Evolutionary conservation across 2,888 invertebrate species (phyloP).

Genomic region (Allophyes oxyacanthae): DNA sequence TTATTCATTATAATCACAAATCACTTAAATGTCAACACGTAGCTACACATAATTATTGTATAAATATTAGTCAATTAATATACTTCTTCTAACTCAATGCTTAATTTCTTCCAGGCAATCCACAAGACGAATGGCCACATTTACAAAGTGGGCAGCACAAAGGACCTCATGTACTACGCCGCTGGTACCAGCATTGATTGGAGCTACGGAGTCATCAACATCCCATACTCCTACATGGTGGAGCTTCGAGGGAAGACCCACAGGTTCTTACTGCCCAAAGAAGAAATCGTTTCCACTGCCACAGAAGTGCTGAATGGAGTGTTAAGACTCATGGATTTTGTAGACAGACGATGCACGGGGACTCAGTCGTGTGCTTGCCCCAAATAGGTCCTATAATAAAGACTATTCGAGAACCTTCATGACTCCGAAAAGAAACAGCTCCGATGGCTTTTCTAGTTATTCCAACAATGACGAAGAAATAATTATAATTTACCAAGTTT

Average conservation of each 20-base stretch:
- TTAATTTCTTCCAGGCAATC: slow-evolving; percentile 70
- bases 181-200: slow-evolving; percentile 81
- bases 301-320: slow-evolving; percentile 73
- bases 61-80: no score
- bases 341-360: slow-evolving; percentile 65
- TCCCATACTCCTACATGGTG: slow-evolving; percentile 82
- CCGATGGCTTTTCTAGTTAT: no score
- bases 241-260: slow-evolving; percentile 79
- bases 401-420: background rate
- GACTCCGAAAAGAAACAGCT: no score
- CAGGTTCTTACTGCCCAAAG: slow-evolving; percentile 79
- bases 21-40: no score
- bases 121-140: slow-evolving; percentile 71
- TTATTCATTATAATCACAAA: no score
- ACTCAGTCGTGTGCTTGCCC: slow-evolving; percentile 58
- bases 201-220: slow-evolving; percentile 78
- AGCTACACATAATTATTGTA: no score
- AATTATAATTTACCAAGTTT: no score
- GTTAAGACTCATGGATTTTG: slow-evolving; percentile 73
- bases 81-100: no score
- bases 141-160: slow-evolving; percentile 84
- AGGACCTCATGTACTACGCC: slow-evolving; percentile 84
- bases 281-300: slow-evolving; percentile 74
- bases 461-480: no score
- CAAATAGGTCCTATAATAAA: slow-evolving; percentile 44